phyloP scores from a whole-genome alignment of 2,888 invertebrate species.

The Agrochola lychnidis region DNA sequence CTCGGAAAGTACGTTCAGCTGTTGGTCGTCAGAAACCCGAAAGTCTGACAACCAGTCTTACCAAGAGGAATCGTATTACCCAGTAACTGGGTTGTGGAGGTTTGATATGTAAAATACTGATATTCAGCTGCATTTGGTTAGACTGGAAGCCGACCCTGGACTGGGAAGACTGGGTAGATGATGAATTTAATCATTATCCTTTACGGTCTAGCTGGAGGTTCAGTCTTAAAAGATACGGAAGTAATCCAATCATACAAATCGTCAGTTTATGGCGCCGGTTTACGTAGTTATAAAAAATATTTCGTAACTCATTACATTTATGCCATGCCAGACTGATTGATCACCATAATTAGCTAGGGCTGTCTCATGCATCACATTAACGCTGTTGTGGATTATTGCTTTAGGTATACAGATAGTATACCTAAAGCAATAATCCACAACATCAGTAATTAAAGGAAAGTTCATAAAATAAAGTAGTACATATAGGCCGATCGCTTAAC shows the following conservation, averaged over 20 bases:
- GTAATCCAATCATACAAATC: slow-evolving; percentile 3
- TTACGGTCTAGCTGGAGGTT: not conserved
- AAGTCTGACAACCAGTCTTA: too few species aligned
- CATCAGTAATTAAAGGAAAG: not conserved
- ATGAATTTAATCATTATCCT: not conserved
- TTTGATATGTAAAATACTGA: too few species aligned
- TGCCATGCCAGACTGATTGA: slow-evolving; percentile 40
- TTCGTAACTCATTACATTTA: slow-evolving; percentile 37
- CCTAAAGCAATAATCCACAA: not conserved
- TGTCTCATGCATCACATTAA: slow-evolving; percentile 2
- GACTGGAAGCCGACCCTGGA: too few species aligned
- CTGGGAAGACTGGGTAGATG: too few species aligned
- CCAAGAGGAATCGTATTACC: too few species aligned
- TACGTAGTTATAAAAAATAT: slow-evolving; percentile 38
- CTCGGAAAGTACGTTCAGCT: too few species aligned
- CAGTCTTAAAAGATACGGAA: slow-evolving; percentile 10
- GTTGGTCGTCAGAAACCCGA: too few species aligned
- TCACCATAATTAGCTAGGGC: slow-evolving; percentile 34
- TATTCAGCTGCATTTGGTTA: too few species aligned
- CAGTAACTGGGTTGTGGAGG: too few species aligned
- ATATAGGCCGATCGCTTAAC: too few species aligned
- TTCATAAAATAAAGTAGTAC: not conserved
- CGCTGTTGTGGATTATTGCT: too few species aligned
- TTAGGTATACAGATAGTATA: too few species aligned
- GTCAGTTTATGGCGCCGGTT: slow-evolving; percentile 33